Evolutionary conservation across 2,113 vertebrate species (phyloP).

Genomic region (Cynocephalus volans): DNA sequence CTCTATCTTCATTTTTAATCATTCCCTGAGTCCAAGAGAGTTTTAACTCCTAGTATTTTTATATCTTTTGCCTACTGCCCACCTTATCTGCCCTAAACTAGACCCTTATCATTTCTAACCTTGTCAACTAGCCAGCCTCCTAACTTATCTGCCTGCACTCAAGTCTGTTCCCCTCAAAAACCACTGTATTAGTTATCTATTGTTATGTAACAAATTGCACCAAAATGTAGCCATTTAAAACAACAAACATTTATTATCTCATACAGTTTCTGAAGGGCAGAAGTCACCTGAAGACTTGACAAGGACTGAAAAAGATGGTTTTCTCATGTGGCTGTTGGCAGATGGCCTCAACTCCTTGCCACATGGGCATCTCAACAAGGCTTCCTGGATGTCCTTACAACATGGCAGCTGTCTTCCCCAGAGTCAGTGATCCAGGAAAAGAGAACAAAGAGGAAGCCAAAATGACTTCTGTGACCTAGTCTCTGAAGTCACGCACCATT

Average conservation of each 20-base stretch:
- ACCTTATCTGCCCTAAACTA: neutral
- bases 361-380: neutral
- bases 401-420: neutral
- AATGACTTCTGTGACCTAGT: neutral
- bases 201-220: neutral
- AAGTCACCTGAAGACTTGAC: neutral
- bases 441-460: neutral
- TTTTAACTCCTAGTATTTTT: neutral
- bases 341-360: neutral
- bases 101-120: neutral
- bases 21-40: neutral
- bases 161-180: neutral
- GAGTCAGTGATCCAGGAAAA: neutral
- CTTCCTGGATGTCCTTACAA: neutral
- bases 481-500: neutral
- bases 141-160: neutral
- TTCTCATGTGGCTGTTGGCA: neutral
- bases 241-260: neutral
- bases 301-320: neutral
- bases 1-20: neutral
- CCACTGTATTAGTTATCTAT: neutral
- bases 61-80: neutral
- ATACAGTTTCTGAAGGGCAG: neutral
- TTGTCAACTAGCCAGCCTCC: neutral
- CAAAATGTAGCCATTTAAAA: neutral